A percentile compares a stretch with the other conserved stretches of the same genome.
phyloP scores from a whole-genome alignment of 1,140 invertebrate species.

The Euglossa dilemma region DNA sequence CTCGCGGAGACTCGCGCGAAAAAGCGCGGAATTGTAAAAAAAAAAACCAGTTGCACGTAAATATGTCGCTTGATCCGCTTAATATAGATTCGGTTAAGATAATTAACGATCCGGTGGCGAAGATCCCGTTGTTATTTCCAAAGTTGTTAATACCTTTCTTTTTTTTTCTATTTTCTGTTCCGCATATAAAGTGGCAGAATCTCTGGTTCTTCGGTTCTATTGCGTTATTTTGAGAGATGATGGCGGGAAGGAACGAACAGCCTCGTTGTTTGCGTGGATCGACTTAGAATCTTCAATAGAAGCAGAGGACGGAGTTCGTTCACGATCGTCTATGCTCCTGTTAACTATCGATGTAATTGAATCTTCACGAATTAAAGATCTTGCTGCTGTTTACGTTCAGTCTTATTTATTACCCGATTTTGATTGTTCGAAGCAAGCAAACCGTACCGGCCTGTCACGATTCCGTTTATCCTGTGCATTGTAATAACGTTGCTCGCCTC shows the following conservation, averaged over 20 bases:
- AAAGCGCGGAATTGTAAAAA: too few relatives aligned
- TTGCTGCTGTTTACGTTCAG: not conserved
- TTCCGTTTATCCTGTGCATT: too few relatives aligned
- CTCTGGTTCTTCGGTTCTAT: constrained; percentile 8
- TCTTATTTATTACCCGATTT: constrained; percentile 6
- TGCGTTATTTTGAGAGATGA: constrained; percentile 10
- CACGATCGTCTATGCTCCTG: not conserved
- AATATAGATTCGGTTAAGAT: not conserved
- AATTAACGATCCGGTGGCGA: not conserved
- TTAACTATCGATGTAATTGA: constrained; percentile 10
- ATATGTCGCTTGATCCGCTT: too few relatives aligned
- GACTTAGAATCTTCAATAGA: not conserved
- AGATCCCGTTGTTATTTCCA: not conserved
- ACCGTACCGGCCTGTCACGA: not conserved
- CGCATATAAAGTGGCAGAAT: constrained; percentile 3
- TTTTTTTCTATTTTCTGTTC: constrained; percentile 4
- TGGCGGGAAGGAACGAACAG: not conserved
- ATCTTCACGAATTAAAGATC: constrained; percentile 21
- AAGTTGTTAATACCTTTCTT: constrained; percentile 13
- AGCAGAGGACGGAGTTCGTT: not conserved
- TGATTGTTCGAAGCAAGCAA: not conserved
- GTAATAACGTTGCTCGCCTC: too few relatives aligned
- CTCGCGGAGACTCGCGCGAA: not conserved
- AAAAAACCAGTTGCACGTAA: not conserved
- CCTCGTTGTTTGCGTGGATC: constrained; percentile 2